Conservation (phyloP, 2,113 vertebrate genomes). For the Corynorhinus townsendii region DNA sequence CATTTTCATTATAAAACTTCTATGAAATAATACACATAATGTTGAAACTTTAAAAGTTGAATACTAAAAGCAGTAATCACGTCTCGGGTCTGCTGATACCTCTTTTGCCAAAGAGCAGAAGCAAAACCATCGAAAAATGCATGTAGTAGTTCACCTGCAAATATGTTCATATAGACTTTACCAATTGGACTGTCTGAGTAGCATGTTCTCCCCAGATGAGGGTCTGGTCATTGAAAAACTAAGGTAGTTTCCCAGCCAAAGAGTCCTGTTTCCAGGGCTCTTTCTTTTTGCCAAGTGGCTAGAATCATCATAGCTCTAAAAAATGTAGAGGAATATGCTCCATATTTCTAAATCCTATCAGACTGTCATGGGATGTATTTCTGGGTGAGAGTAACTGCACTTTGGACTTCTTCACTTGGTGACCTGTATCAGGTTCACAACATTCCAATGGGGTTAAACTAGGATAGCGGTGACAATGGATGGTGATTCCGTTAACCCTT, state of each 20-base stretch:
- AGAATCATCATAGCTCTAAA: not conserved
- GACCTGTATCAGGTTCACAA: not conserved
- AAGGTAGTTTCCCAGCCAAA: not conserved
- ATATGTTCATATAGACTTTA: not conserved
- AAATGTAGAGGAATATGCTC: no score
- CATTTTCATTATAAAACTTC: not conserved
- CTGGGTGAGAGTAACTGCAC: not conserved
- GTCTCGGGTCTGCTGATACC: not conserved
- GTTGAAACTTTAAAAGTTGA: not conserved
- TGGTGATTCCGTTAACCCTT: not conserved
- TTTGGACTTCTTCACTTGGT: not conserved
- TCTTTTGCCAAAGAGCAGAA: not conserved
- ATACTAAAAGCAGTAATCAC: not conserved
- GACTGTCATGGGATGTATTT: not conserved
- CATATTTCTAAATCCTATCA: not conserved
- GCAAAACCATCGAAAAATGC: not conserved
- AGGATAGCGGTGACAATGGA: not conserved
- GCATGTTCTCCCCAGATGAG: not conserved
- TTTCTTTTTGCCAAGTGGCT: not conserved
- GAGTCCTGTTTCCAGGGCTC: not conserved
- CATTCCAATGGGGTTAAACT: conserved; percentile 28
- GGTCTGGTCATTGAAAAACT: not conserved
- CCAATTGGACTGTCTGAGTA: not conserved
- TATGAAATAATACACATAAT: not conserved
- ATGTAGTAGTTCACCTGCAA: not conserved